phyloP scores from a whole-genome alignment of 1,140 invertebrate species.

The Drosophila pseudoobscura region DNA sequence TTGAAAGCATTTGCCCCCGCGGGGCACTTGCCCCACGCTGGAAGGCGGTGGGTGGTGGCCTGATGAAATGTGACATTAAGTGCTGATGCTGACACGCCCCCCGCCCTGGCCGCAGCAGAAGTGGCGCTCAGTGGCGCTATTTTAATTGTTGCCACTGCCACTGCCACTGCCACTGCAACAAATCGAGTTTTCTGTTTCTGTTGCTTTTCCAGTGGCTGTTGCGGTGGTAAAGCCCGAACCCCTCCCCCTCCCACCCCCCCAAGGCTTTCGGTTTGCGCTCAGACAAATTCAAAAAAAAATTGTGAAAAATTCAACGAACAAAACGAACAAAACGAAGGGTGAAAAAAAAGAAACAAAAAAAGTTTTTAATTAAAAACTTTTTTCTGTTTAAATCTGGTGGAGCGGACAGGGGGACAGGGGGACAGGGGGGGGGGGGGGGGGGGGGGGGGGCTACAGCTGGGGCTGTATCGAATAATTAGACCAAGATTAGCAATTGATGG shows the following conservation, averaged over 20 bases:
- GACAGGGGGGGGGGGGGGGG: constrained; percentile 22
- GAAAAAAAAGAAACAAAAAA: constrained; percentile 39
- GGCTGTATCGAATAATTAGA: constrained; percentile 47
- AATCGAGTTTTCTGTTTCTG: constrained; percentile 37
- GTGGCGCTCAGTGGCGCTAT: constrained; percentile 67
- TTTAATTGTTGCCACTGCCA: constrained; percentile 68
- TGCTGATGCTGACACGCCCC: constrained; percentile 52
- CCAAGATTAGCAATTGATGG: constrained; percentile 59
- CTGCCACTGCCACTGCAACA: constrained; percentile 22
- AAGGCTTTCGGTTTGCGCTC: constrained; percentile 39
- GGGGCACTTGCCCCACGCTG: not conserved
- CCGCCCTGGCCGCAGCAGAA: constrained; percentile 20
- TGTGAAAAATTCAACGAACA: constrained; percentile 28
- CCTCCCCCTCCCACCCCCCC: constrained; percentile 10
- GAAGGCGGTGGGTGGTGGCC: constrained; percentile 23
- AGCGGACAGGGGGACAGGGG: constrained; percentile 14
- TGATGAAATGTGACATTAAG: constrained; percentile 78
- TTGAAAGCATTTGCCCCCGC: constrained; percentile 19
- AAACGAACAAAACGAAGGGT: constrained; percentile 33
- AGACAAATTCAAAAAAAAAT: constrained; percentile 44
- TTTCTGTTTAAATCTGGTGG: constrained; percentile 60
- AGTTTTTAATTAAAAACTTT: constrained; percentile 78
- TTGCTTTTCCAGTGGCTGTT: constrained; percentile 14
- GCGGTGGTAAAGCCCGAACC: constrained; percentile 14
- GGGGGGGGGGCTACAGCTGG: constrained; percentile 26